Percentiles rank a stretch among this genome's conserved stretches.
These are phyloP conservation scores for Deroplatys truncata DNA, from an alignment of 2,888 invertebrate genomes.

Conservation along the genomic window DNA sequence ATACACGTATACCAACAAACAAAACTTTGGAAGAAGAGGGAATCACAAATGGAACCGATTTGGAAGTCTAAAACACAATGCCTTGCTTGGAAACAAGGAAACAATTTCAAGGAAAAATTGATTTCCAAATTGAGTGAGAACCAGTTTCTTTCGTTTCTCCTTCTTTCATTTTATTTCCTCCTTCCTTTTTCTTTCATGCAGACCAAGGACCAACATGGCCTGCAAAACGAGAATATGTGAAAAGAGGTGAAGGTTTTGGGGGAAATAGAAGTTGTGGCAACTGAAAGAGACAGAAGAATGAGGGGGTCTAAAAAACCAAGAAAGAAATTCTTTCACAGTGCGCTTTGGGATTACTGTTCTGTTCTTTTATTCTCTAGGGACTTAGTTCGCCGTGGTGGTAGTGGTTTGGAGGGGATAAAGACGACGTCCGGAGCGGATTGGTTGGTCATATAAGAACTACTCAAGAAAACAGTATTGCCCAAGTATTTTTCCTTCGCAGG, in stretches of 20 bases:
- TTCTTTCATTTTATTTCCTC: background rate
- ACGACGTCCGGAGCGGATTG: background rate
- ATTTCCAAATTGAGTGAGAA: slow-evolving; percentile 12
- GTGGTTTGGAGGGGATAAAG: background rate
- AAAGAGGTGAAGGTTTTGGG: background rate
- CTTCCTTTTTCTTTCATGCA: background rate
- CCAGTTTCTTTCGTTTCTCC: background rate
- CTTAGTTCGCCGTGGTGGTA: background rate
- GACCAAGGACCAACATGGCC: background rate
- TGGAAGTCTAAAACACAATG: slow-evolving; percentile 12
- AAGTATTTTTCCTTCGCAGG: background rate
- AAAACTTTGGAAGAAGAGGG: background rate
- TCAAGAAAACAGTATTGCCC: background rate
- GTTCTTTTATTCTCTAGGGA: slow-evolving; percentile 8
- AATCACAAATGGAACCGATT: slow-evolving; percentile 9
- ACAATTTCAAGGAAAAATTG: slow-evolving; percentile 13
- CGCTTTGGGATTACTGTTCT: slow-evolving; percentile 1
- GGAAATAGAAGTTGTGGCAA: background rate
- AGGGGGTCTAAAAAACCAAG: background rate
- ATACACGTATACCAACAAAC: background rate
- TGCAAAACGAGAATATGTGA: background rate
- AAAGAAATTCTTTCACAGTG: background rate
- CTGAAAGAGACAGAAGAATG: background rate
- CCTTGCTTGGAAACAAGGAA: background rate
- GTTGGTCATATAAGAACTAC: background rate